Base-by-base conservation (phyloP, 1,140 invertebrate genomes). In the Drosophila subobscura region DNA sequence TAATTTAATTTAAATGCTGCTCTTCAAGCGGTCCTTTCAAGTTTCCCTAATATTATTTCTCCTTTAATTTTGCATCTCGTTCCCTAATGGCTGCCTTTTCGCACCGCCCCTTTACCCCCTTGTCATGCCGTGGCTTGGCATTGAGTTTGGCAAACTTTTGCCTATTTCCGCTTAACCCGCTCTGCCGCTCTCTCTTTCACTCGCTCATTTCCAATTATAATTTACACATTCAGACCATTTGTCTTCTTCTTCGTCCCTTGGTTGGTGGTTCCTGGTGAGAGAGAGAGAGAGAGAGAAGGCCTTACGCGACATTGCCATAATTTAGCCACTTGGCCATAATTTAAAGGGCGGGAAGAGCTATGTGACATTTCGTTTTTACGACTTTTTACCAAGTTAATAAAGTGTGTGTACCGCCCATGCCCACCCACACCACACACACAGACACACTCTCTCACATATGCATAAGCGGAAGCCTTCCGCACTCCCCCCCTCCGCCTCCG, bases 281-380 rank as follows among this genome's bases (percentile, higher is more conserved):
- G 27, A 29, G 7, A 29, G 27, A 29, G 27, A 7, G 7, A 8
- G 29, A 33, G 29, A 8, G 7, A 8, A 3, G 29, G 29, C 29
- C 60, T 59, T 74, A 86, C 81, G 81, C 81, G 81, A 81, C 81
- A 81, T 74, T 77, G 59, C 73, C 81, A 85, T 85, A 85, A 85
- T 85, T 85, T 85, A 85, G 81, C 81, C 77, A 85, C 81, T 85
- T 86, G 81, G 77, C 73, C 77, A 77, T 85, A 86, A 85, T 85
- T 85, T 85, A 81, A 86, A 86, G 53, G 54, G 25, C 58, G 45
- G 66, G 33, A 10, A 47, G 44, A 42, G 60, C 25, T 75, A 57
- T 71, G 78, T 60, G 59, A 66, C 71, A 66, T 65, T 75, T 74
- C 55, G 20, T 61, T 52, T 75, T 74, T 74, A 73, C 71, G 71